Conservation (phyloP, 2,113 vertebrate genomes). For the Paramormyrops kingsleyae region DNA sequence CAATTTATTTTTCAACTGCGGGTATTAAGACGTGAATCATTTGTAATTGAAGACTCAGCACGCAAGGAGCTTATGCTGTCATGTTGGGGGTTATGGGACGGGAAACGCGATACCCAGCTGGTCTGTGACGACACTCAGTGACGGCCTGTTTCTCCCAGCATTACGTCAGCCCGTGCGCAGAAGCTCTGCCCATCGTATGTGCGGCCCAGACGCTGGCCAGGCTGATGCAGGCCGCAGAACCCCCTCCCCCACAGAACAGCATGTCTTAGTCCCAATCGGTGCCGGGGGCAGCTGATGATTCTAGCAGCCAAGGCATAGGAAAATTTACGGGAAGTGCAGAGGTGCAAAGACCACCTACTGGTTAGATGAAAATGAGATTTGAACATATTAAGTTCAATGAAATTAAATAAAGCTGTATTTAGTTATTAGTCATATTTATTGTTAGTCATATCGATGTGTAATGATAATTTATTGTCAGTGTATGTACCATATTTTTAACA, state of each 20-base stretch:
- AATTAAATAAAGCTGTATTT: not conserved
- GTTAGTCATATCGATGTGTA: not conserved
- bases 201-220: not conserved
- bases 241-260: not conserved
- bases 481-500: not conserved
- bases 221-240: not conserved
- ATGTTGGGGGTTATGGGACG: not conserved
- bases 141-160: conserved; percentile 23
- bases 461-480: not conserved
- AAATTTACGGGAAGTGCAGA: not conserved
- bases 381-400: not conserved
- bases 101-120: not conserved
- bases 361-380: not conserved
- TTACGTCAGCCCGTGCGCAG: not conserved
- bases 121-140: conserved; percentile 31
- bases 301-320: not conserved
- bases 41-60: not conserved
- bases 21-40: not conserved
- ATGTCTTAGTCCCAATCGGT: not conserved
- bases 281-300: not conserved
- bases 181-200: not conserved
- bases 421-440: too few species aligned
- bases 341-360: not conserved
- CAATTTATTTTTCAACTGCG: not conserved
- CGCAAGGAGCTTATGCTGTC: not conserved